These are phyloP conservation scores for Lycopodina hypogea DNA, from an alignment of 37 sponge, comb jelly and placozoan genomes.

Conservation along the genomic window DNA sequence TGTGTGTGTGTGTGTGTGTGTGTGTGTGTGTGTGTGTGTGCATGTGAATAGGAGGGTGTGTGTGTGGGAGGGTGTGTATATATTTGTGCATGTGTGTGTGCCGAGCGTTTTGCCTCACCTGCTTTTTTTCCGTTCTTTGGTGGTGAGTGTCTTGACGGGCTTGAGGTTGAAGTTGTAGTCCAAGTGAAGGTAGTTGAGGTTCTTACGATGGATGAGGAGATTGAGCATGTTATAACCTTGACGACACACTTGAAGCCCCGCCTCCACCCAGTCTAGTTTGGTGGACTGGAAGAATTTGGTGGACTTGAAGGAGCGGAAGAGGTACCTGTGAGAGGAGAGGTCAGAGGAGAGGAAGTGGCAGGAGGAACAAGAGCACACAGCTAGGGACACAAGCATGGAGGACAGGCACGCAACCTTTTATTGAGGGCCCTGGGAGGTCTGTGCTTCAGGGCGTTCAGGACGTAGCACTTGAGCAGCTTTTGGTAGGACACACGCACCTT, in stretches of 20 bases:
- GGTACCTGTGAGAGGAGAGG: constrained; percentile 54
- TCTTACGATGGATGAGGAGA: constrained; percentile 98
- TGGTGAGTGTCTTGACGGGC: constrained; percentile 98
- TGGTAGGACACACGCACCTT: constrained; percentile 99
- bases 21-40: too few species aligned
- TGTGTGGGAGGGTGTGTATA: too few species aligned
- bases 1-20: too few species aligned
- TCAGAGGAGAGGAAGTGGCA: neutral
- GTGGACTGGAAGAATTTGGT: constrained; percentile 99
- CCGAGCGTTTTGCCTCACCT: neutral
- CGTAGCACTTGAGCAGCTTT: constrained; percentile 94
- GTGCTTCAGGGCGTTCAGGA: constrained; percentile 95
- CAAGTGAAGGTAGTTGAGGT: constrained; percentile 98
- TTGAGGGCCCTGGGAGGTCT: constrained; percentile 96
- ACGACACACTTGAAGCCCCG: constrained; percentile 97
- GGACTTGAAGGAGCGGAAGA: constrained; percentile 94
- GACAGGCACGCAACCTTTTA: constrained; percentile 65
- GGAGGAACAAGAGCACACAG: neutral
- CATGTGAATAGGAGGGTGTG: too few species aligned
- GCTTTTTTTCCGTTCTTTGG: constrained; percentile 97
- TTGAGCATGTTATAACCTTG: constrained; percentile 99
- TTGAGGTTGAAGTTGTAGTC: constrained; percentile 99
- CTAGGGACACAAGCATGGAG: neutral
- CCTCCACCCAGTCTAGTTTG: constrained; percentile 99
- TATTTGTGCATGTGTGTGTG: too few species aligned